Evolutionary conservation across 2,797 vertebrate genomes (phyloP).

Genomic region (Semaprochilodus insignis): DNA sequence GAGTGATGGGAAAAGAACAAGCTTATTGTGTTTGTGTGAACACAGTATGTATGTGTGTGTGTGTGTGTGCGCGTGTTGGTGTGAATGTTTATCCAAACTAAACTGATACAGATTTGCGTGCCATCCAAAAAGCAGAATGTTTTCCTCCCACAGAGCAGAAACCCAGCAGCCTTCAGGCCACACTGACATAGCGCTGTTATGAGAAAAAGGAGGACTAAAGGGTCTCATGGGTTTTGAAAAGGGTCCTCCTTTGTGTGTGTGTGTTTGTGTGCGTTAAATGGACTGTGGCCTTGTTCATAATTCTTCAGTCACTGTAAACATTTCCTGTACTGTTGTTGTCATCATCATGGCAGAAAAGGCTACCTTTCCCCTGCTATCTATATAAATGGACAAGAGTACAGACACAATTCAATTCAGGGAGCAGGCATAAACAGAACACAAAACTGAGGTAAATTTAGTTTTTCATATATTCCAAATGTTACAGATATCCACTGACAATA

Average conservation of each 20-base stretch:
- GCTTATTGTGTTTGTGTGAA: slow-evolving; percentile 18
- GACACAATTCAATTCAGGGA: not conserved
- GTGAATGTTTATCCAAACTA: slow-evolving; percentile 52
- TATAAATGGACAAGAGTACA: not conserved
- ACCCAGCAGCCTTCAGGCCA: slow-evolving; percentile 5
- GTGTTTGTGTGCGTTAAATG: slow-evolving; percentile 9
- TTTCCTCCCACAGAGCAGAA: slow-evolving; percentile 30
- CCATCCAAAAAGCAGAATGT: slow-evolving; percentile 37
- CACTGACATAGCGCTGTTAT: slow-evolving; percentile 17
- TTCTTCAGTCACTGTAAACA: slow-evolving; percentile 13
- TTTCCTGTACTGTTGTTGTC: slow-evolving; percentile 3
- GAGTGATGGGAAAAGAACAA: slow-evolving; percentile 63
- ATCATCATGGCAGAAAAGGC: not conserved
- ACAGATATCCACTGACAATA: no score
- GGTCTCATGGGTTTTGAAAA: slow-evolving; percentile 3
- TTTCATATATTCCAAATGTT: no score
- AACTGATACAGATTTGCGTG: slow-evolving; percentile 46
- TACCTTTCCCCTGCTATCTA: not conserved
- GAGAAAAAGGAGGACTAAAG: slow-evolving; percentile 24
- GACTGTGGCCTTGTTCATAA: slow-evolving; percentile 4
- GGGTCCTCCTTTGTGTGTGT: not conserved
- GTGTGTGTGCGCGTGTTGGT: slow-evolving; percentile 15
- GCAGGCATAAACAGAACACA: no score
- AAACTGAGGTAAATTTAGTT: no score
- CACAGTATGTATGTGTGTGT: slow-evolving; percentile 7